Percentiles rank a stretch among this genome's conserved stretches.
Conservation (phyloP, 2,113 vertebrate genomes). For the Monarcha castaneiventris region DNA sequence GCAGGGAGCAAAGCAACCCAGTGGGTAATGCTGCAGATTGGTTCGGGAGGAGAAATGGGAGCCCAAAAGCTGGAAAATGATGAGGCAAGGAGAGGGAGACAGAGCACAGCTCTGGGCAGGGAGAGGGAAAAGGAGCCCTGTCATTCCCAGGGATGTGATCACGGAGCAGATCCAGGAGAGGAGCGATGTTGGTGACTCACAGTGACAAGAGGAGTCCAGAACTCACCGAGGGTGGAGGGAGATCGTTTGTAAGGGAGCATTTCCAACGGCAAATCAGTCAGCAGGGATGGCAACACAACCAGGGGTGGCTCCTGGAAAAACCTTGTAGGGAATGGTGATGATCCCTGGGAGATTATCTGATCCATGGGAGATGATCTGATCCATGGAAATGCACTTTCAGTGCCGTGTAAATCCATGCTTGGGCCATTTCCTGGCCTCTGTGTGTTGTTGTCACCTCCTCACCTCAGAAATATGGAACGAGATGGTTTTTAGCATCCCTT, state of each 20-base stretch:
- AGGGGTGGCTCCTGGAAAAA: neutral
- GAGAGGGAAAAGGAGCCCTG: neutral
- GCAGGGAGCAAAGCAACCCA: neutral
- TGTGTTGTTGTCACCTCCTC: neutral
- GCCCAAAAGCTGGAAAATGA: neutral
- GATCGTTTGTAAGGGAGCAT: neutral
- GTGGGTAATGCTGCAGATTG: neutral
- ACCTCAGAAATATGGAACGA: neutral
- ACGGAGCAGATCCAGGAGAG: fast-evolving
- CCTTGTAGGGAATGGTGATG: neutral
- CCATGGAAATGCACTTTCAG: neutral
- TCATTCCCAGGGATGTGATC: neutral
- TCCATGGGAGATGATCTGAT: neutral
- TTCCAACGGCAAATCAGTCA: fast-evolving
- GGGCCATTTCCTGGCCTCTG: neutral
- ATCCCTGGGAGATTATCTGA: neutral
- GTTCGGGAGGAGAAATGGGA: neutral
- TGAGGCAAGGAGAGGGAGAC: neutral
- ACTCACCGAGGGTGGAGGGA: neutral
- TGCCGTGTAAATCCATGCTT: neutral
- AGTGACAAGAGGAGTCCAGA: neutral
- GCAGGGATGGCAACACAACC: neutral
- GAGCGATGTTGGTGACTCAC: neutral
- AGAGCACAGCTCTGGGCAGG: neutral
- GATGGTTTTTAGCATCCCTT: neutral